These are phyloP conservation scores for Hydroisotoma schaefferi DNA, from an alignment of 2,888 invertebrate species.

Conservation along the genomic window DNA sequence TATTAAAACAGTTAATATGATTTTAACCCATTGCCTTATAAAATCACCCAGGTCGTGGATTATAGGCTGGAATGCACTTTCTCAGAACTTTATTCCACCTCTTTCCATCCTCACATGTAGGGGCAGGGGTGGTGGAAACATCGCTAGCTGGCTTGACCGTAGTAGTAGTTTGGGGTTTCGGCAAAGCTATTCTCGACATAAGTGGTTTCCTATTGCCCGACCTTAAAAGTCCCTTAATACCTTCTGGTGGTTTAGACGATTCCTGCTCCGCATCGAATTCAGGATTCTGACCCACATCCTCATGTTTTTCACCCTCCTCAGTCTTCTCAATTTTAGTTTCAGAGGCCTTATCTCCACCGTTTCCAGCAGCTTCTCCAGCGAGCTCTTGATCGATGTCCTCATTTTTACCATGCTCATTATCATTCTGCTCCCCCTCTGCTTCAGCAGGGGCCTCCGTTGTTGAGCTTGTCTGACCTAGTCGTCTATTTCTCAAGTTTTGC, in stretches of 20 bases:
- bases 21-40: background rate
- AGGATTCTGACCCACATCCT: background rate
- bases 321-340: background rate
- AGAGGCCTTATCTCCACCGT: background rate
- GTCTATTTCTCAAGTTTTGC: conserved; percentile 4
- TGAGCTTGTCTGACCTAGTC: background rate
- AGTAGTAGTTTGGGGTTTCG: background rate
- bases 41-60: conserved; percentile 1
- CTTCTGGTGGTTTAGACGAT: background rate
- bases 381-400: background rate
- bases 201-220: background rate
- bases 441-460: conserved; percentile 2
- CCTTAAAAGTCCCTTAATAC: background rate
- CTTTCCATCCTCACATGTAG: conserved; percentile 11
- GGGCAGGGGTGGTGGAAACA: background rate
- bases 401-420: background rate
- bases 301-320: background rate
- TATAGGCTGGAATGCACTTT: conserved; percentile 6
- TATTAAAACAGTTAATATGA: background rate
- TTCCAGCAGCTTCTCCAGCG: background rate
- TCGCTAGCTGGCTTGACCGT: background rate
- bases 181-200: background rate
- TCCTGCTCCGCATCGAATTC: background rate
- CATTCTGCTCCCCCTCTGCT: background rate
- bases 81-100: conserved; percentile 10